Evolutionary conservation across 2,888 invertebrate species (phyloP).

Genomic region (Drosophila kuntzei): DNA sequence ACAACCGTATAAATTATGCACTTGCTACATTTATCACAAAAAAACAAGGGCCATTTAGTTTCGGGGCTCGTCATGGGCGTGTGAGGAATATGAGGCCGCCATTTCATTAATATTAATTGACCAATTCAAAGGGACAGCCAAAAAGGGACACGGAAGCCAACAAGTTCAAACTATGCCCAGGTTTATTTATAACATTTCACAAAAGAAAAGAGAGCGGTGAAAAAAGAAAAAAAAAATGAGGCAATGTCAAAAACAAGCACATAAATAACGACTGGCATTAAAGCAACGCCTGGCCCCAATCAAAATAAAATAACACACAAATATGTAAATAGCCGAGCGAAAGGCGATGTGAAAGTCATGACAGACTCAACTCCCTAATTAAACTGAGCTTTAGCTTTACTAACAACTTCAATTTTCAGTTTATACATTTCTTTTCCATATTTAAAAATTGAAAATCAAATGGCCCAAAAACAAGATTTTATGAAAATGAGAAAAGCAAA

Average conservation of each 20-base stretch:
- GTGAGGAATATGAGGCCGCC: conserved; percentile 18
- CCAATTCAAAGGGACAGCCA: conserved; percentile 65
- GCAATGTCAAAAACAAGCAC: conserved; percentile 28
- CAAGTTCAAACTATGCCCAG: conserved; percentile 36
- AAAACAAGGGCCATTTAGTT: conserved; percentile 22
- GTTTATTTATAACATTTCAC: conserved; percentile 45
- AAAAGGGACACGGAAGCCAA: conserved; percentile 29
- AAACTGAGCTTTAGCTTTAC: conserved; percentile 21
- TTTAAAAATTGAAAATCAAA: too few species aligned
- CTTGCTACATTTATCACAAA: conserved; percentile 23
- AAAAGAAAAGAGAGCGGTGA: neutral
- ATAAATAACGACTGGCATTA: conserved; percentile 49
- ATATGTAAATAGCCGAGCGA: conserved; percentile 53
- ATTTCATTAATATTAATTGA: conserved; percentile 81
- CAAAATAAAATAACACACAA: conserved; percentile 36
- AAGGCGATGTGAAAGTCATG: conserved; percentile 2
- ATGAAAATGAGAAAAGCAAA: too few species aligned
- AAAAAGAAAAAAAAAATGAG: conserved; percentile 21
- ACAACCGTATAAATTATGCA: conserved; percentile 28
- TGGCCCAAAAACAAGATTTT: too few species aligned
- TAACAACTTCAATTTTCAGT: neutral
- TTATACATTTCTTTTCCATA: conserved; percentile 5
- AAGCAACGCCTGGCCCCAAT: conserved; percentile 14
- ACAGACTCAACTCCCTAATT: conserved; percentile 52
- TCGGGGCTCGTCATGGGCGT: neutral